phyloP scores from a whole-genome alignment of 2,888 invertebrate species.

The Dasypolia templi region DNA sequence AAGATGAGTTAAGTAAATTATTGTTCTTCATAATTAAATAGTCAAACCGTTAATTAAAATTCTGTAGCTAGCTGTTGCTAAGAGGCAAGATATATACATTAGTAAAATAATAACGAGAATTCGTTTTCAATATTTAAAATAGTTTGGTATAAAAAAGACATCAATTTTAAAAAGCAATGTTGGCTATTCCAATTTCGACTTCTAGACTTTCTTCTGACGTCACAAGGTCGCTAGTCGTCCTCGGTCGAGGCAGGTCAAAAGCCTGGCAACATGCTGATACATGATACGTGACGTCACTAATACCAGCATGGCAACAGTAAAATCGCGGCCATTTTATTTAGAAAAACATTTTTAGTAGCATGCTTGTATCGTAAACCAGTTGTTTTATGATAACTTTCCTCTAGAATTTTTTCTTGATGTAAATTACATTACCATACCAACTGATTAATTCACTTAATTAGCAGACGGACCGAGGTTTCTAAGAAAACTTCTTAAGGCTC shows the following conservation, averaged over 20 bases:
- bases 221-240: slow-evolving; percentile 64
- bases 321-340: slow-evolving; percentile 41
- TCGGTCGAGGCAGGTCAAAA: slow-evolving; percentile 59
- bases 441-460: slow-evolving; percentile 65
- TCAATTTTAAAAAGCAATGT: slow-evolving; percentile 36
- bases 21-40: slow-evolving; percentile 56
- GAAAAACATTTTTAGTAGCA: slow-evolving; percentile 47
- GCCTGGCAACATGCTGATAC: slow-evolving; percentile 44
- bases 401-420: slow-evolving; percentile 54
- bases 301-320: slow-evolving; percentile 46
- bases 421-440: slow-evolving; percentile 65
- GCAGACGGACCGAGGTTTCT: slow-evolving; percentile 35
- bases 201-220: slow-evolving; percentile 64
- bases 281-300: slow-evolving; percentile 47
- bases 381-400: slow-evolving; percentile 61
- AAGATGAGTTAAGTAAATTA: slow-evolving; percentile 46
- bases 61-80: slow-evolving; percentile 34
- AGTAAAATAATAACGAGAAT: neutral
- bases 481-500: slow-evolving; percentile 39
- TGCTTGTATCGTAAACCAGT: slow-evolving; percentile 55
- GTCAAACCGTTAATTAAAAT: slow-evolving; percentile 39
- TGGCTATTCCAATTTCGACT: slow-evolving; percentile 34
- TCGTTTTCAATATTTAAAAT: slow-evolving; percentile 42
- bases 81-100: slow-evolving; percentile 5
- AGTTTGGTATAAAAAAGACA: neutral